Base-by-base conservation (phyloP, 2,113 vertebrate genomes). In the Gallinago jamesoni region DNA sequence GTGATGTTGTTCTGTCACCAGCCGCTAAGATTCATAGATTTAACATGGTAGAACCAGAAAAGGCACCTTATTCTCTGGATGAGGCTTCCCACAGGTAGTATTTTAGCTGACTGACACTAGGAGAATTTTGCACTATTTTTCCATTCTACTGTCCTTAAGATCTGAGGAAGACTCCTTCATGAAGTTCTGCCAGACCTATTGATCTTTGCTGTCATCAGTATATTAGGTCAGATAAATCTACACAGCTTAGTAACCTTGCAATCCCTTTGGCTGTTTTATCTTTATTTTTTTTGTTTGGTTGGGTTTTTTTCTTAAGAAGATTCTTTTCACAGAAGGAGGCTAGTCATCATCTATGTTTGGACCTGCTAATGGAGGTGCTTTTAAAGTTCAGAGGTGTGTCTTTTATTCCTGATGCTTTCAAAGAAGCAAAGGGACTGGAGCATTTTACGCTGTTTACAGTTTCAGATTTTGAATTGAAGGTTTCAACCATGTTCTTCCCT, bases 381-480 rank as follows among this genome's bases (percentile, higher is more conserved):
- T 66, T 30, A 6, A 63, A 81, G 28, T n/a, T 80, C 52, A 41
- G 74, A 55, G 28, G 4, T 73, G 80, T 95, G 39, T 27, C 33
- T 92, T 67, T 88, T 24, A 33, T 35, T 47, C 19, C 25, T 23
- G 18, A 5, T 27, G 1, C 21, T 91, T 50, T 35, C 52, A 78
- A 41, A 43, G 87, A 22, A 84, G 55, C 41, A 57, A 68, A 74
- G 55, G n/a, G 17, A 9, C 23, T 74, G 50, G 35, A 77, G 25
- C 0, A 1, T 81, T 73, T 79, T 28, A 24, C 0, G 1, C 23
- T 39, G 6, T 39, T 72, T 72, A 15, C 7, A 10, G 12, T 59
- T 48, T 45, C n/a, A 35, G 1, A 68, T 63, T 64, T 68, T 47
- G 57, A 64, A 22, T 39, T 19, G 13, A 2, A 8, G 16, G 31